Evolutionary conservation across 1,140 invertebrate species (phyloP), one percentile per base, ranked within the genome.

Genomic region (Armadillidium nasatum): DNA sequence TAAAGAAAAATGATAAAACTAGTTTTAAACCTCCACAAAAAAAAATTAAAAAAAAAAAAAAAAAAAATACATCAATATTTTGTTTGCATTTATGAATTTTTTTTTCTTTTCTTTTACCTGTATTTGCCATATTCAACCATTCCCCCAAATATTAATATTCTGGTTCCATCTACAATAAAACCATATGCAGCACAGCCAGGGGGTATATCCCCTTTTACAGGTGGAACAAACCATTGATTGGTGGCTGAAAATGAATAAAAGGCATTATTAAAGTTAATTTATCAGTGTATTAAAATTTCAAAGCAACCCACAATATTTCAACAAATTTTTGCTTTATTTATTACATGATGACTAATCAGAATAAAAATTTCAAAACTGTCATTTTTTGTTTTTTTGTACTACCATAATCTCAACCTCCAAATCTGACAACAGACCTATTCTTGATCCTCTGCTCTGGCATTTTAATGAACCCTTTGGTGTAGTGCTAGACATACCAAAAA

Each of bases 61-160:
- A 60, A 60, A 3, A 2, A 19, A 4, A 7, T 60, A 6, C 33
- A 33, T 33, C 33, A 33, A 2, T 3, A 60, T 60, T 60, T 19
- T 44, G 4, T 45, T 4, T 72, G 71, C 19, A 4, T 21, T 4
- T 11, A 19, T 75, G 4, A 71, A 77, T 4, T 22, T 23, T 2
- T 69, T 13, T n/a, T 79, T 69, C 11, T 7, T 15, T 22, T 45
- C 9, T 68, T 74, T 80, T 83, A 87, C 87, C 86, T 98, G 94
- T 99, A 99, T 87, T 98, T 98, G 75, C 97, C 97, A 90, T 98
- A 99, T 85, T 99, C 97, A 54, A 99, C 93, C 97, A 99, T 99
- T 72, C 97, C 97, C 82, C 97, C 97, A 88, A 99, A 99, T 33
- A 98, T 94, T 70, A 99, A 89, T 76, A 99, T 92, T 72, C 96